Conservation (phyloP, 1,140 invertebrate genomes). For the Globodera ellingtonae region DNA sequence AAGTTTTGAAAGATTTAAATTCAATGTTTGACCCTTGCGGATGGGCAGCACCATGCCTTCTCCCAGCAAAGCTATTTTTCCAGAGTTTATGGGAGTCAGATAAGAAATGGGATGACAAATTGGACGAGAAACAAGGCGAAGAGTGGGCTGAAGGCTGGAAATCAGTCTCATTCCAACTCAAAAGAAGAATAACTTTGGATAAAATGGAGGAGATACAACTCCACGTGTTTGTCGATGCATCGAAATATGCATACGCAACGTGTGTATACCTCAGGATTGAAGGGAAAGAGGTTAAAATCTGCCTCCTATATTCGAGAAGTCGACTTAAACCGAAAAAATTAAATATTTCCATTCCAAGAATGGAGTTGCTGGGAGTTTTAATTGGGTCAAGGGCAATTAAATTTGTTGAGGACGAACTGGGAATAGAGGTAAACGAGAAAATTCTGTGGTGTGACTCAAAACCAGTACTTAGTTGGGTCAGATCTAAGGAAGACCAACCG, state of each 20-base stretch:
- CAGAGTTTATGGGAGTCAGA: background rate
- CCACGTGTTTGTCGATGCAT: constrained; percentile 6
- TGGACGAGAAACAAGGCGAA: too few relatives aligned
- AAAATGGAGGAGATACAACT: background rate
- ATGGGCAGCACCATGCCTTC: background rate
- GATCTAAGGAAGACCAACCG: background rate
- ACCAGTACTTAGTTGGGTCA: constrained; percentile 10
- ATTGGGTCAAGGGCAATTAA: constrained; percentile 15
- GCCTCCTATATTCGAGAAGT: background rate
- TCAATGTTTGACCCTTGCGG: background rate
- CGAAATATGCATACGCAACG: constrained; percentile 3
- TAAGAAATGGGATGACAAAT: background rate
- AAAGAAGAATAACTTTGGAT: constrained; percentile 4
- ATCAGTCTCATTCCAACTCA: background rate
- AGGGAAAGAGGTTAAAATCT: background rate
- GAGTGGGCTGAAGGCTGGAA: background rate
- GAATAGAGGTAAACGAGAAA: background rate
- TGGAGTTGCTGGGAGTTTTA: constrained; percentile 4
- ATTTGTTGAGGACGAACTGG: background rate
- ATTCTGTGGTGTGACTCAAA: constrained; percentile 13
- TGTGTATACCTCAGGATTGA: background rate
- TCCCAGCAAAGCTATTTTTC: background rate
- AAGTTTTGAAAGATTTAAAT: background rate
- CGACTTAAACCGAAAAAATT: constrained; percentile 1
- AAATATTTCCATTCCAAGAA: constrained; percentile 1